Percentiles rank a stretch among this genome's conserved stretches.
phyloP scores from a whole-genome alignment of 1,140 invertebrate genomes.

The Lasioglossum baleicum region DNA sequence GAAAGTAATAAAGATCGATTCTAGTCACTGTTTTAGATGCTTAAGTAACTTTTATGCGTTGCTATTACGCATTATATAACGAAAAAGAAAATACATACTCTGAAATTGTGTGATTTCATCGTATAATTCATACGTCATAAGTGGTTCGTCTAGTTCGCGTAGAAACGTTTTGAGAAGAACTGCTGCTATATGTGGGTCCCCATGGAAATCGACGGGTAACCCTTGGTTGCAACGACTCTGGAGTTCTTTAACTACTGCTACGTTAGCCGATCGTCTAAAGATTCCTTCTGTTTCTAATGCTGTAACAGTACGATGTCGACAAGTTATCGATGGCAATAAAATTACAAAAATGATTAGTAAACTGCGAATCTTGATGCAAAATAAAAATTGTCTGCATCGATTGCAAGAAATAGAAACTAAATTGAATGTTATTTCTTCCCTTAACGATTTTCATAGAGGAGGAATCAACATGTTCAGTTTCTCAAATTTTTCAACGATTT shows the following conservation, averaged over 20 bases:
- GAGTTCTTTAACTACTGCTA: constrained; percentile 89
- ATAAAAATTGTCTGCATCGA: too few relatives aligned
- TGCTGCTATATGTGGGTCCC: constrained; percentile 93
- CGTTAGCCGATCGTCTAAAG: constrained; percentile 94
- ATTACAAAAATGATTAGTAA: neutral
- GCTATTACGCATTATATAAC: too few relatives aligned
- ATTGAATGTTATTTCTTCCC: too few relatives aligned
- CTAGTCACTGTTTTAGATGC: too few relatives aligned
- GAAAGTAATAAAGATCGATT: too few relatives aligned
- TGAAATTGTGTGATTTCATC: constrained; percentile 96
- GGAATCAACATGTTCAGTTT: too few relatives aligned
- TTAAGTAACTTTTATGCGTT: too few relatives aligned
- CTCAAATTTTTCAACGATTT: too few relatives aligned
- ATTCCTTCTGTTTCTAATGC: constrained; percentile 97
- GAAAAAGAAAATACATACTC: constrained; percentile 81
- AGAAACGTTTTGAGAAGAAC: constrained; percentile 97
- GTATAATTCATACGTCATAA: constrained; percentile 96
- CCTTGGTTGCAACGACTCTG: constrained; percentile 93
- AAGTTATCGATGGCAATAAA: constrained; percentile 7
- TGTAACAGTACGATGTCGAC: constrained; percentile 74
- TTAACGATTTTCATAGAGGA: too few relatives aligned
- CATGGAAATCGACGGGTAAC: constrained; percentile 87
- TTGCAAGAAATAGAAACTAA: too few relatives aligned
- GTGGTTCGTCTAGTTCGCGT: constrained; percentile 94
- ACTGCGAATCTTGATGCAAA: too few relatives aligned